Base-by-base conservation (phyloP, 2,113 vertebrate genomes). In the Stictonetta naevosa region DNA sequence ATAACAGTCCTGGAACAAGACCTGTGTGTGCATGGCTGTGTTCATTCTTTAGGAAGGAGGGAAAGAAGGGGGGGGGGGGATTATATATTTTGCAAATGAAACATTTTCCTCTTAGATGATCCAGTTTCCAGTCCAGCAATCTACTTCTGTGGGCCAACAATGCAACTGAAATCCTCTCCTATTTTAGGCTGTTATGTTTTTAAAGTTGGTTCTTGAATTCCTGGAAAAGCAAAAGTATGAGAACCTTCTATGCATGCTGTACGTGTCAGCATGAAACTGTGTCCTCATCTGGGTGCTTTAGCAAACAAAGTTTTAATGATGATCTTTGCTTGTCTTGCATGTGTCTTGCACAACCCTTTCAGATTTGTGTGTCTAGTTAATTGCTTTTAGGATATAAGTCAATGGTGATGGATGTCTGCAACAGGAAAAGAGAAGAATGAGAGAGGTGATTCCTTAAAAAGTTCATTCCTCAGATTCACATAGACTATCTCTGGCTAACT, bases 101-200 rank as follows among this genome's bases (percentile, higher is more conserved):
- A 92, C 8, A 78, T 84, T 92, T 93, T 81, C 74, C 87, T 92
- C 72, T 93, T 83, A 53, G 67, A 81, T 83, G 77, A 46, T 94
- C 93, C 90, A 69, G 5, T 92, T 86, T 83, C 71, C 36, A 73
- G 77, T 62, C 48, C 83, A 79, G 14, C 83, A 90, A 80, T 82
- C 64, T 68, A 75, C 83, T 73, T 88, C 38, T 62, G 53, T 44
- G 64, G 34, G 83, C 62, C 48, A 72, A 52, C 46, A 34, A 29
- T 59, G 9, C 40, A 76, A 29, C 14, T 50, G 67, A 92, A 86
- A 92, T 44, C 10, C 28, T 34, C 33, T 80, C n/a, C 20, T 60
- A 33, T 93, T 85, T 92, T 87, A n/a, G 21, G 11, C n/a, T 83
- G 31, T 75, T 79, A 69, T 62, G 38, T 33, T 94, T 96, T 92